Percentiles rank a stretch among this genome's conserved stretches.
These are phyloP conservation scores for Nipponia nippon DNA, from an alignment of 2,113 vertebrate genomes.

Conservation along the genomic window DNA sequence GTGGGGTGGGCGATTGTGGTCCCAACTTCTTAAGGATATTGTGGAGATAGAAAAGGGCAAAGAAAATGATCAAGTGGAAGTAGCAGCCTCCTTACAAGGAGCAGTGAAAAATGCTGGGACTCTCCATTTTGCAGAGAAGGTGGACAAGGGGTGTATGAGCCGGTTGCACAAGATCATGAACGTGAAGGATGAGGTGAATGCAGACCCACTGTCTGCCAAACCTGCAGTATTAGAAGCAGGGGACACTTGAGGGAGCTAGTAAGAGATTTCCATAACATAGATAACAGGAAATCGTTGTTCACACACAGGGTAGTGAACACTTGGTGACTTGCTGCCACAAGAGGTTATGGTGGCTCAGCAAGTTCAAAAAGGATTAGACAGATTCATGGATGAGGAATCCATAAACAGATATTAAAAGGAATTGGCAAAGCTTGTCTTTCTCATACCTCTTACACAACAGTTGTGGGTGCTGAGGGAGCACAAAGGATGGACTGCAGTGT, in stretches of 20 bases:
- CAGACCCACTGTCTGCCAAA: background rate
- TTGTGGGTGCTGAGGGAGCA: background rate
- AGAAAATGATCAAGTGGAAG: background rate
- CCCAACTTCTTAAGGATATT: background rate
- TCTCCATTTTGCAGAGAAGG: background rate
- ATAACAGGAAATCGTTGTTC: background rate
- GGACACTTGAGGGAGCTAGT: background rate
- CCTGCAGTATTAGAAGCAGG: background rate
- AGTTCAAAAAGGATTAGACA: background rate
- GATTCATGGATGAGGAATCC: background rate
- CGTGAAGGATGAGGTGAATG: background rate
- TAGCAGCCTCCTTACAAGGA: background rate
- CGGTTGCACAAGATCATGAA: background rate
- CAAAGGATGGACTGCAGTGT: background rate
- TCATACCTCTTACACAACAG: background rate
- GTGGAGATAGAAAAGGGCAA: background rate
- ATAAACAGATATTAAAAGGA: background rate
- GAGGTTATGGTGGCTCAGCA: background rate
- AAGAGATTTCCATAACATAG: background rate
- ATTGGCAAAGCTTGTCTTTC: background rate
- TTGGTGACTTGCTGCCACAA: background rate
- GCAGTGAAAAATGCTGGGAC: background rate
- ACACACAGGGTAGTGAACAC: accelerated
- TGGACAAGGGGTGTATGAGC: background rate
- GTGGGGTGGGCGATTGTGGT: background rate